Percentiles rank a stretch among this genome's conserved stretches.
Evolutionary conservation across 2,797 vertebrate genomes (phyloP).

Genomic region (Enteromius viviparus): DNA sequence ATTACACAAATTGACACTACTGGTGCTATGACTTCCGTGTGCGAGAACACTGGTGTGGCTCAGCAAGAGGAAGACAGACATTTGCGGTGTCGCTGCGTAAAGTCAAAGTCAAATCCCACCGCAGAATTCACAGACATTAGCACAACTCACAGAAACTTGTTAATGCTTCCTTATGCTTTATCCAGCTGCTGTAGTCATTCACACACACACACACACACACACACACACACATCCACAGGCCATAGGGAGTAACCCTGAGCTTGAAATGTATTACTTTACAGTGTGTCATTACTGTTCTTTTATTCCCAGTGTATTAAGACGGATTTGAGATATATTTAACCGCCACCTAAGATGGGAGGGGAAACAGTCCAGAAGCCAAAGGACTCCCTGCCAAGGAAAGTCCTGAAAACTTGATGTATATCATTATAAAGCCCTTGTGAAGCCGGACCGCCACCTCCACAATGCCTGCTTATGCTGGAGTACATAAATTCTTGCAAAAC

Average conservation of each 20-base stretch:
- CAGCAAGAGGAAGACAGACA: constrained; percentile 30
- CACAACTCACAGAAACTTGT: constrained; percentile 43
- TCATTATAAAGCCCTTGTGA: constrained; percentile 48
- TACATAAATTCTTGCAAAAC: constrained; percentile 48
- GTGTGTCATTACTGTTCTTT: constrained; percentile 48
- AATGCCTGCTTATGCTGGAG: constrained; percentile 52
- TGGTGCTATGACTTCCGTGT: constrained; percentile 29
- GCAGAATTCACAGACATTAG: constrained; percentile 51
- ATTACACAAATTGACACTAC: constrained; percentile 44
- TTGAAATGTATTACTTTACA: constrained; percentile 52
- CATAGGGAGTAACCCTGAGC: constrained; percentile 36
- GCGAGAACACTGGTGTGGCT: constrained; percentile 29
- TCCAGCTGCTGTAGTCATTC: constrained; percentile 44
- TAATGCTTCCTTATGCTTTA: constrained; percentile 56
- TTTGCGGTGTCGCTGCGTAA: constrained; percentile 49
- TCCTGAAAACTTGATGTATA: constrained; percentile 49
- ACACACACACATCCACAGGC: not conserved
- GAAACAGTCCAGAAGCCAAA: constrained; percentile 32
- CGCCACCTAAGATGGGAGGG: constrained; percentile 31
- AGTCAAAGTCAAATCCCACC: constrained; percentile 58
- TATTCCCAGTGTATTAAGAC: constrained; percentile 51
- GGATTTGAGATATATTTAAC: constrained; percentile 48
- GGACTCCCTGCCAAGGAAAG: constrained; percentile 28
- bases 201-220: constrained; percentile 15
- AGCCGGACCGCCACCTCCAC: constrained; percentile 47